phyloP scores from a whole-genome alignment of 2,797 vertebrate genomes.

The Poeciliopsis paucimaculata region DNA sequence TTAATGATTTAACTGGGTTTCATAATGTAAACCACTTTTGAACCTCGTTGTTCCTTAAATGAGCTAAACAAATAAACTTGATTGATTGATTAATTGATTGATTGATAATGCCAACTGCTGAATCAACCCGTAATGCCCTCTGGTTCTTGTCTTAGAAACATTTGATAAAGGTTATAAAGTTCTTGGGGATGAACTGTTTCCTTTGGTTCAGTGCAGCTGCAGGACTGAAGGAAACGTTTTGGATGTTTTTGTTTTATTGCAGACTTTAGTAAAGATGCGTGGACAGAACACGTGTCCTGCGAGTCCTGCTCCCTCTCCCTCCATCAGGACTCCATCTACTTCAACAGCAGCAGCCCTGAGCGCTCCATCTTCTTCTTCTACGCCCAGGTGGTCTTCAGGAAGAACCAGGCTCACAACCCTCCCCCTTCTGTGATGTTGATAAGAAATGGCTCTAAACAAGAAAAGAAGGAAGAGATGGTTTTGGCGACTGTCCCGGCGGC shows the following conservation, averaged over 20 bases:
- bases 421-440: slow-evolving; percentile 36
- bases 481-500: slow-evolving; percentile 30
- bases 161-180: background rate
- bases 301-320: slow-evolving; percentile 32
- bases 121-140: background rate
- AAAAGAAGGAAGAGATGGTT: accelerated
- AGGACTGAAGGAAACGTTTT: background rate
- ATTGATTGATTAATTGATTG: too few species aligned
- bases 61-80: too few species aligned
- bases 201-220: background rate
- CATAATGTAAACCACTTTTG: too few species aligned
- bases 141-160: background rate
- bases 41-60: too few species aligned
- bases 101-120: background rate
- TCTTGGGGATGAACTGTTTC: background rate
- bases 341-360: background rate
- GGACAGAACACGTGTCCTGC: background rate
- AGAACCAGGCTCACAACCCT: accelerated
- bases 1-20: too few species aligned
- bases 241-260: background rate
- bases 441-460: accelerated
- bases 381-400: slow-evolving; percentile 65
- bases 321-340: slow-evolving; percentile 22
- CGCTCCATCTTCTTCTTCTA: slow-evolving; percentile 54
- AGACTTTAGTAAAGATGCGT: accelerated